Evolutionary conservation across 2,888 invertebrate species (phyloP).

Genomic region (Thyatira batis): DNA sequence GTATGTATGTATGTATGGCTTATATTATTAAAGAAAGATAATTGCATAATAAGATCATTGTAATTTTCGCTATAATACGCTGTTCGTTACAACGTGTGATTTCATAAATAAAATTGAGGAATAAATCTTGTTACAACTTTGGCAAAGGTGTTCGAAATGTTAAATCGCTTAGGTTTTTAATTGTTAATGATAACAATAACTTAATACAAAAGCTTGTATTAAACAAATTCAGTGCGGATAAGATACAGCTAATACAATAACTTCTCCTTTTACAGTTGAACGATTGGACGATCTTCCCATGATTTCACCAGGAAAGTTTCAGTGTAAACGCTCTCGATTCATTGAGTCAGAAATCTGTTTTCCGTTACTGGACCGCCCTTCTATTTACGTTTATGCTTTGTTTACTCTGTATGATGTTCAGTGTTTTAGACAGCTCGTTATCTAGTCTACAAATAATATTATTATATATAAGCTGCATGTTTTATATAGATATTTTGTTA

Average conservation of each 20-base stretch:
- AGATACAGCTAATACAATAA: conserved; percentile 53
- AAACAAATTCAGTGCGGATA: conserved; percentile 38
- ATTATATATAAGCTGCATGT: neutral
- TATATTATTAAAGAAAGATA: too few species aligned
- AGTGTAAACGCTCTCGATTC: conserved; percentile 60
- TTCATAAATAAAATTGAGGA: too few species aligned
- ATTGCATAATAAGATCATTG: too few species aligned
- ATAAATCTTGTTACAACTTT: too few species aligned
- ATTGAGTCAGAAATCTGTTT: conserved; percentile 73
- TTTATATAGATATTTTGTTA: neutral
- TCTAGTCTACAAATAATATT: neutral
- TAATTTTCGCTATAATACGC: too few species aligned
- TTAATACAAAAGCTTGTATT: neutral
- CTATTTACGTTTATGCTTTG: conserved; percentile 28
- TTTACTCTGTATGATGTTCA: conserved; percentile 27
- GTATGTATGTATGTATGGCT: too few species aligned
- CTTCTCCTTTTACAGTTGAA: conserved; percentile 60
- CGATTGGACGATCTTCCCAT: conserved; percentile 54
- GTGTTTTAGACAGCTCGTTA: conserved; percentile 12
- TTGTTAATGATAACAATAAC: neutral
- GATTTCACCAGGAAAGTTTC: conserved; percentile 61
- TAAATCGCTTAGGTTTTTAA: neutral
- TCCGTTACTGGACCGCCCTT: conserved; percentile 48
- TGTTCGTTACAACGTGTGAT: too few species aligned
- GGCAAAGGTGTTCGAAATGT: too few species aligned